Conservation (phyloP, 2,888 invertebrate genomes). For the Macrosoma leucophasiata region DNA sequence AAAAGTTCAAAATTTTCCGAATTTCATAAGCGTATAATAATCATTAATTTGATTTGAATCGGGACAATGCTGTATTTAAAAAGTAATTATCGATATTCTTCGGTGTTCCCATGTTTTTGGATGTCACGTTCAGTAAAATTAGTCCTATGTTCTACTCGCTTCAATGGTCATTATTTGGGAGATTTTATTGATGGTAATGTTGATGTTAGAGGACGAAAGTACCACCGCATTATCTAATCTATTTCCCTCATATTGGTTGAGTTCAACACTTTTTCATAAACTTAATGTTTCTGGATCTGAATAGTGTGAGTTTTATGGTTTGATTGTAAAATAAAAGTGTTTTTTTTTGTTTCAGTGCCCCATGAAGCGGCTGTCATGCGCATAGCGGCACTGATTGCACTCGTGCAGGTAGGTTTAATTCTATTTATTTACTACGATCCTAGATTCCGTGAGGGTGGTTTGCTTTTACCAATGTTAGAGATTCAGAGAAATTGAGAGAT, state of each 20-base stretch:
- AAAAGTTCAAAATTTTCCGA: too few species aligned
- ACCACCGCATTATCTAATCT: too few species aligned
- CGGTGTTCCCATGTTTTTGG: not conserved
- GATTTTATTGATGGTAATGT: not conserved
- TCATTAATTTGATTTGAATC: too few species aligned
- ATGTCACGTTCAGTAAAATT: not conserved
- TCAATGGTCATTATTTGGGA: not conserved
- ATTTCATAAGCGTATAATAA: too few species aligned
- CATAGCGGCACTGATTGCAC: slow-evolving; percentile 71
- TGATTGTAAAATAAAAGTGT: slow-evolving; percentile 4
- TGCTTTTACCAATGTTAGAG: too few species aligned
- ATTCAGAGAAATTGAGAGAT: too few species aligned
- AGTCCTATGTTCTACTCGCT: not conserved
- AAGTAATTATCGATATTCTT: not conserved
- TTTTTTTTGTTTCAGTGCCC: slow-evolving; percentile 54
- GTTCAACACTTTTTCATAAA: slow-evolving; percentile 27
- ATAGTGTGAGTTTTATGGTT: slow-evolving; percentile 1
- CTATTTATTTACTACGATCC: too few species aligned
- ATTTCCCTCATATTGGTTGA: too few species aligned
- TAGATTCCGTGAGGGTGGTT: too few species aligned
- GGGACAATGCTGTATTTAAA: not conserved
- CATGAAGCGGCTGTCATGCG: slow-evolving; percentile 73
- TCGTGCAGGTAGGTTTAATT: slow-evolving; percentile 60
- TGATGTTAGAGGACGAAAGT: too few species aligned
- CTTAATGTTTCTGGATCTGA: slow-evolving; percentile 3